Evolutionary conservation across 2,888 invertebrate genomes (phyloP).

Genomic region (Aleiodes testaceus): DNA sequence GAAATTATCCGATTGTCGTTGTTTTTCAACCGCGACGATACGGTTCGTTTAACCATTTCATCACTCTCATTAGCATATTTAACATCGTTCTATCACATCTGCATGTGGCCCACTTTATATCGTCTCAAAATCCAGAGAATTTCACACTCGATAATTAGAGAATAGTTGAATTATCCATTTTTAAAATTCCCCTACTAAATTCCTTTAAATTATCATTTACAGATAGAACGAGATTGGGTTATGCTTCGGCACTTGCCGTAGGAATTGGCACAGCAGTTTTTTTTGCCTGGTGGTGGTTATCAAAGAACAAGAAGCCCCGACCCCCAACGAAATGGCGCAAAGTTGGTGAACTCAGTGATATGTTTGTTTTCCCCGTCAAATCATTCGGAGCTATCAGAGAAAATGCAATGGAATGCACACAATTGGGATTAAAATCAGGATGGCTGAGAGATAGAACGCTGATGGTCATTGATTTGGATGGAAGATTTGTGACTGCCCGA

Average conservation of each 20-base stretch:
- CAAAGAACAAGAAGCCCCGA: slow-evolving; percentile 54
- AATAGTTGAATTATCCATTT: not conserved
- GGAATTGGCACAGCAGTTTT: slow-evolving; percentile 64
- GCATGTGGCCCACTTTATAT: slow-evolving; percentile 8
- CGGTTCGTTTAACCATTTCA: slow-evolving; percentile 27
- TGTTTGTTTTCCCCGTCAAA: slow-evolving; percentile 77
- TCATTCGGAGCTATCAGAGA: slow-evolving; percentile 75
- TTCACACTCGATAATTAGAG: not conserved
- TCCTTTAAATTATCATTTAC: slow-evolving; percentile 35
- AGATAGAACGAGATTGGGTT: slow-evolving; percentile 63
- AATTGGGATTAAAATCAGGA: slow-evolving; percentile 75
- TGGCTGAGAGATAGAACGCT: slow-evolving; percentile 77
- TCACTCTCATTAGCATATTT: slow-evolving; percentile 22
- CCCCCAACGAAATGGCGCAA: slow-evolving; percentile 75
- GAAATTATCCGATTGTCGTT: not conserved
- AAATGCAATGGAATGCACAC: slow-evolving; percentile 75
- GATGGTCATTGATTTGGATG: slow-evolving; percentile 76
- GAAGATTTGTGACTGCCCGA: slow-evolving; percentile 77
- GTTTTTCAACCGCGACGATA: slow-evolving; percentile 15
- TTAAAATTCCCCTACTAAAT: not conserved
- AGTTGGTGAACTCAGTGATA: slow-evolving; percentile 76
- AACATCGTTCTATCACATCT: not conserved
- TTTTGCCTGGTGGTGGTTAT: slow-evolving; percentile 61
- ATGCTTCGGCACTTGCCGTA: slow-evolving; percentile 61
- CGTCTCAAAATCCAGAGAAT: not conserved